Base-by-base conservation (phyloP, 2,113 vertebrate genomes). In the Barbus barbus region DNA sequence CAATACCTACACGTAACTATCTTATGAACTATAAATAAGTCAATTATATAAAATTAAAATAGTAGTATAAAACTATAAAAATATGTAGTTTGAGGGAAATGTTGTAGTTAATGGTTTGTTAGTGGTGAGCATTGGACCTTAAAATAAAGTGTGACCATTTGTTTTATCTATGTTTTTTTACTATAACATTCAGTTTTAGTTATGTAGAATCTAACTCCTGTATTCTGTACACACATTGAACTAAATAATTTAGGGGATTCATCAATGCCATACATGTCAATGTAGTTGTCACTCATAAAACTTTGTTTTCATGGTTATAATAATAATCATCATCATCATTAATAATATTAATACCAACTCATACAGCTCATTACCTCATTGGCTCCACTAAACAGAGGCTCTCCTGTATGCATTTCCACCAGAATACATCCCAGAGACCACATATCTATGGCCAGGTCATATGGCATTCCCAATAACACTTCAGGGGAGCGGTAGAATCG, bases 391-490 rank as follows among this genome's bases (percentile, higher is more conserved):
- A 99, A 99, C 99, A 91, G 38, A 41, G 38, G 38, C 9, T 41
- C 38, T 41, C 38, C 38, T 41, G 38, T 41, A 41, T 99, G 98
- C 98, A 99, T 99, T 94, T 99, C 98, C 78, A 99, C 98, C 92
- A 99, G 93, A 93, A 99, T 99, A 92, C 98, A 99, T 89, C 98
- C 98, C 81, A 99, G 94, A 91, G 97, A 99, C 98, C 98, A 99
- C 98, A 99, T 99, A 88, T 99, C 98, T 75, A 99, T 99, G 88
- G 98, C 97, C 94, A 99, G 95, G 90, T 99, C 98, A 82, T 99
- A 99, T 93, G 98, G 98, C 98, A 99, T 98, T 94, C 98, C 98
- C 95, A 99, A 94, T 91, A 99, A 95, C 94, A 99, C 98, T 94
- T 99, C 98, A 93, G 98, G 98, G 91, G 98, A 99, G 89, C 98